phyloP scores from a whole-genome alignment of 92 coral and sea anemone genomes.

The Nematostella vectensis region DNA sequence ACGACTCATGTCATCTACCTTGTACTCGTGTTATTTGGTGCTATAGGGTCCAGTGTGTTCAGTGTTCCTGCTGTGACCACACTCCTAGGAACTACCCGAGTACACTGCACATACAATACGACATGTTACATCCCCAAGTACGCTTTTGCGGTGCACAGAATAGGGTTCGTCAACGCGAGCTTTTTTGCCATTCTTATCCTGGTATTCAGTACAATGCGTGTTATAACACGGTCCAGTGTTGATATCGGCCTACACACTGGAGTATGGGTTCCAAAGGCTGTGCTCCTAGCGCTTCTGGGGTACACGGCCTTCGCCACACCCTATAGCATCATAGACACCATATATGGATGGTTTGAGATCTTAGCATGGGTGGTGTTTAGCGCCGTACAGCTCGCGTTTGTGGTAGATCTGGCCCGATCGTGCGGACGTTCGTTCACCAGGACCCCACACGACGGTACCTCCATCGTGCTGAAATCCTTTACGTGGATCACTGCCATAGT shows the following conservation, averaged over 20 bases:
- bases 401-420: constrained; percentile 54
- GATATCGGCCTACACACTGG: constrained; percentile 58
- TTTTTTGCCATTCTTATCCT: constrained; percentile 43
- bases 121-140: constrained; percentile 13
- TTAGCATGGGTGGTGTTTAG: constrained; percentile 55
- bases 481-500: constrained; percentile 8
- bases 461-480: neutral
- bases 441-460: neutral
- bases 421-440: constrained; percentile 21
- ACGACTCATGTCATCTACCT: constrained; percentile 43
- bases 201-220: constrained; percentile 14
- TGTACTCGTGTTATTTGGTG: constrained; percentile 13
- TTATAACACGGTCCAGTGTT: constrained; percentile 12
- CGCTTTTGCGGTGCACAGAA: constrained; percentile 37
- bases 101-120: constrained; percentile 1
- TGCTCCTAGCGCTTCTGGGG: constrained; percentile 18
- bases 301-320: constrained; percentile 45
- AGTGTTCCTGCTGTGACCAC: constrained; percentile 19
- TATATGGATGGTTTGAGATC: constrained; percentile 57
- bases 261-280: constrained; percentile 72
- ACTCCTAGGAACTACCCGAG: constrained; percentile 6
- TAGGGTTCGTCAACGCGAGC: constrained; percentile 29
- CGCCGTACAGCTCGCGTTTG: constrained; percentile 49
- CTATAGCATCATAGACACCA: constrained; percentile 34
- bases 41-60: constrained; percentile 13